phyloP scores from a whole-genome alignment of 2,113 vertebrate species.

The Muntiacus muntjak region DNA sequence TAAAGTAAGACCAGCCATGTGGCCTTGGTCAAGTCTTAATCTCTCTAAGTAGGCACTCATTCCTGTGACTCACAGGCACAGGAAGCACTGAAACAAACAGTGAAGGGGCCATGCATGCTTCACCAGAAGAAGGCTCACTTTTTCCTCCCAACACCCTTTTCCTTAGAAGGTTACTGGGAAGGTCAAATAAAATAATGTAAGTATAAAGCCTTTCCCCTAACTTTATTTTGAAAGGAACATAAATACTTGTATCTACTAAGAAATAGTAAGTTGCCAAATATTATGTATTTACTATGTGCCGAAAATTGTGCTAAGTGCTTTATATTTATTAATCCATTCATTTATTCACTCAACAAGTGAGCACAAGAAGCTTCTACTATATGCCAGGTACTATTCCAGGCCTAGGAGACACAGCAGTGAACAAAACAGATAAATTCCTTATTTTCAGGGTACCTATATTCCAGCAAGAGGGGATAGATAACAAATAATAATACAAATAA shows the following conservation, averaged over 20 bases:
- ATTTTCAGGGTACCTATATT: background rate
- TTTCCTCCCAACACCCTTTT: background rate
- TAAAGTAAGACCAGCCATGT: background rate
- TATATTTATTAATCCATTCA: background rate
- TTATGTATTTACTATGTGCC: background rate
- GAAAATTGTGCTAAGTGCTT: background rate
- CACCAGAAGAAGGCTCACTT: background rate
- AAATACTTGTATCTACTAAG: background rate
- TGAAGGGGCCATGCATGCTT: background rate
- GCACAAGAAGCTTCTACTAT: background rate
- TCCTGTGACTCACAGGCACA: background rate
- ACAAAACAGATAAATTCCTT: background rate
- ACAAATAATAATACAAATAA: constrained; percentile 4
- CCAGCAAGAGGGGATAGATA: background rate
- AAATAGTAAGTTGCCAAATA: background rate
- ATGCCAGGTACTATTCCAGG: background rate
- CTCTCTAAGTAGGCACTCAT: background rate
- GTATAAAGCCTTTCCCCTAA: background rate
- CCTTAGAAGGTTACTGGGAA: background rate
- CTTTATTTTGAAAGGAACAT: background rate
- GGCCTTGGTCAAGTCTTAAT: background rate
- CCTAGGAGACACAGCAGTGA: background rate
- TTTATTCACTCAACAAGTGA: background rate
- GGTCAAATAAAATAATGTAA: background rate
- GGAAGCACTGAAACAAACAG: background rate